These are phyloP conservation scores for Xylocopa sonorina DNA, from an alignment of 1,140 invertebrate genomes.

Conservation along the genomic window DNA sequence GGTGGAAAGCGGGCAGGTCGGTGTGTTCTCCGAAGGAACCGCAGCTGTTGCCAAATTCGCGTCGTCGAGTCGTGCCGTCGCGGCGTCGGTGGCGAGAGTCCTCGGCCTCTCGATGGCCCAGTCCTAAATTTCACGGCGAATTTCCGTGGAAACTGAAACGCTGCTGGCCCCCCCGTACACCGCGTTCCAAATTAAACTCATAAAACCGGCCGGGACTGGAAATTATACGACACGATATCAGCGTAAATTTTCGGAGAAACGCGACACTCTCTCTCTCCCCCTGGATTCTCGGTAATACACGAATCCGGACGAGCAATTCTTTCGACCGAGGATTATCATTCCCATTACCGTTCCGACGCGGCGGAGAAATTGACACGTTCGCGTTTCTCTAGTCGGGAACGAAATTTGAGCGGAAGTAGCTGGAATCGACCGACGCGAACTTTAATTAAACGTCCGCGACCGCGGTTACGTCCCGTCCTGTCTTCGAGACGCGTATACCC, in stretches of 20 bases:
- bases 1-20: not conserved
- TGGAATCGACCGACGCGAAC: not conserved
- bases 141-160: slow-evolving; percentile 68
- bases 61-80: not conserved
- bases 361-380: too few species aligned
- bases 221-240: slow-evolving; percentile 23
- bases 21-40: slow-evolving; percentile 13
- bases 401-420: too few species aligned
- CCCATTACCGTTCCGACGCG: too few species aligned
- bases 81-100: too few species aligned
- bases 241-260: slow-evolving; percentile 5
- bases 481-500: slow-evolving; percentile 4
- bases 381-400: too few species aligned
- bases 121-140: slow-evolving; percentile 58
- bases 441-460: slow-evolving; percentile 8
- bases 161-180: not conserved
- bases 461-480: not conserved
- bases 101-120: slow-evolving; percentile 16
- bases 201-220: slow-evolving; percentile 64
- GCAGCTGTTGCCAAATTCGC: slow-evolving; percentile 55
- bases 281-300: not conserved
- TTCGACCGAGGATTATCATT: too few species aligned
- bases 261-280: too few species aligned
- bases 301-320: not conserved
- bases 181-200: slow-evolving; percentile 77